Percentiles rank a stretch among this genome's conserved stretches.
Conservation (phyloP, 2,888 invertebrate species). For the Drosophila greeni region DNA sequence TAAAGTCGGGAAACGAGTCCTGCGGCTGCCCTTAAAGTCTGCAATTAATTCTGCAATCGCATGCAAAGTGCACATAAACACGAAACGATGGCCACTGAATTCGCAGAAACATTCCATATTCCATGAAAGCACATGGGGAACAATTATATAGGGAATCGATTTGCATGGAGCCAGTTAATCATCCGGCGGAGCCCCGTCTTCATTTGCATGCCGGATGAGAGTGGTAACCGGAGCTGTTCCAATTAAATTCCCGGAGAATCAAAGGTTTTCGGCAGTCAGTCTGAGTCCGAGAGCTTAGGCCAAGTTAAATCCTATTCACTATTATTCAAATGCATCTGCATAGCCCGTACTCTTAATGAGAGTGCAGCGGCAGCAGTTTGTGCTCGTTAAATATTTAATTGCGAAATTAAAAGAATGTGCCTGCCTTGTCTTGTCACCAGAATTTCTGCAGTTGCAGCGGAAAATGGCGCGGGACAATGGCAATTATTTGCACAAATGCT, state of each 20-base stretch:
- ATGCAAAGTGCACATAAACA: constrained; percentile 48
- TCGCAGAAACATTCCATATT: constrained; percentile 32
- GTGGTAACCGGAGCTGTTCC: not conserved
- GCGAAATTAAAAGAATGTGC: constrained; percentile 72
- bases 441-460: constrained; percentile 61
- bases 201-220: constrained; percentile 19
- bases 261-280: not conserved
- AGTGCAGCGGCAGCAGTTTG: constrained; percentile 55
- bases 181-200: constrained; percentile 7
- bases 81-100: constrained; percentile 37
- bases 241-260: constrained; percentile 19
- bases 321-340: constrained; percentile 58
- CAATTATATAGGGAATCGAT: constrained; percentile 23
- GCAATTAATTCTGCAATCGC: constrained; percentile 48
- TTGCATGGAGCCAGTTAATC: constrained; percentile 12
- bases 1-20: constrained; percentile 2
- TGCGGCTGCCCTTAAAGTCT: constrained; percentile 18
- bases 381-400: constrained; percentile 71
- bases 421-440: constrained; percentile 33
- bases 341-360: constrained; percentile 52
- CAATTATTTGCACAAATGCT: constrained; percentile 64
- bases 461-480: constrained; percentile 28
- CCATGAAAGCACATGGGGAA: not conserved
- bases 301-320: constrained; percentile 36
- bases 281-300: constrained; percentile 1